phyloP scores from a whole-genome alignment of 2,888 invertebrate species.

The Congeria kusceri region DNA sequence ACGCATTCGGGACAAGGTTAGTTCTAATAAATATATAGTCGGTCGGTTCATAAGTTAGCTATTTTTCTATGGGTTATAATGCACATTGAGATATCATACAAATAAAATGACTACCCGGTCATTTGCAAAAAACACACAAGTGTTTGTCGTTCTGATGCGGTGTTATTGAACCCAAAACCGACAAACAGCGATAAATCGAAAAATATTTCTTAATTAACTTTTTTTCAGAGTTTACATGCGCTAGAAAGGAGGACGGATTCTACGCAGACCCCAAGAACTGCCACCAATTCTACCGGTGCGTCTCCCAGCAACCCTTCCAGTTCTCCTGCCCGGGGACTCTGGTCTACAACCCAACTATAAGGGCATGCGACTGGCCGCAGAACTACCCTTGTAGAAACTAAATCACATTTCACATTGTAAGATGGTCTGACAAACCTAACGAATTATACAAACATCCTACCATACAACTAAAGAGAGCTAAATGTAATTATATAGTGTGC shows the following conservation, averaged over 20 bases:
- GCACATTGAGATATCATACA: too few relatives aligned
- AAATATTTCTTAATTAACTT: not conserved
- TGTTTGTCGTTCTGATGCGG: too few relatives aligned
- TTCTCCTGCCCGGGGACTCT: constrained; percentile 16
- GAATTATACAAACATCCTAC: too few relatives aligned
- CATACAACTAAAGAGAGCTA: too few relatives aligned
- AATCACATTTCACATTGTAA: too few relatives aligned
- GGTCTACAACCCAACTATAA: not conserved
- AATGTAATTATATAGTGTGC: too few relatives aligned
- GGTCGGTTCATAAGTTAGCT: too few relatives aligned
- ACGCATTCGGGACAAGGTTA: constrained; percentile 13
- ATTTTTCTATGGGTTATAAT: too few relatives aligned
- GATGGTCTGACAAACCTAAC: too few relatives aligned
- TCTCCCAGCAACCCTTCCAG: not conserved
- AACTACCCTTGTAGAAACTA: constrained; percentile 6
- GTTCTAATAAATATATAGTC: too few relatives aligned
- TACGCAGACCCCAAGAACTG: constrained; percentile 17
- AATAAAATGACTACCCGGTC: too few relatives aligned
- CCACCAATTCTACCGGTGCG: constrained; percentile 20
- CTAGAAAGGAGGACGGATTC: constrained; percentile 7
- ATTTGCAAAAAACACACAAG: not conserved
- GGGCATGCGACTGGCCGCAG: constrained; percentile 6
- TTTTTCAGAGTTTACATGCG: constrained; percentile 17
- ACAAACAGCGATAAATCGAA: not conserved
- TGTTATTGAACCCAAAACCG: too few relatives aligned